These are phyloP conservation scores for Arnoldichthys spilopterus DNA, from an alignment of 2,797 vertebrate species.

Conservation along the genomic window DNA sequence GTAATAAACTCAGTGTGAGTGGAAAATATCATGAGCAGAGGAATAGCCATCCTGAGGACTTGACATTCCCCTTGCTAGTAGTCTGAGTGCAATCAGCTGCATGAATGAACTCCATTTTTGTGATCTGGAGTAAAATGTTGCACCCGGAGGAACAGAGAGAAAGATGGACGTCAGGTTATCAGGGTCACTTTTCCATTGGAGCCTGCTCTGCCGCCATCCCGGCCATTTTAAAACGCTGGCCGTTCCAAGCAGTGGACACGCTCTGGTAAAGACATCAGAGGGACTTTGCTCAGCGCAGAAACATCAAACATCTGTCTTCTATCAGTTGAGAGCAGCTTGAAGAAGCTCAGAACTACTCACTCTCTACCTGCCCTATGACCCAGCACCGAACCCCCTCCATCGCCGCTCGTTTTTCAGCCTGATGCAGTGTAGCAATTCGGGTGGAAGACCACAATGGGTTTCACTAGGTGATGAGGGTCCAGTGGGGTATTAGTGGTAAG, in stretches of 20 bases:
- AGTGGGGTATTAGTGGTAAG: too few species aligned
- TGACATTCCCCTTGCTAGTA: background rate
- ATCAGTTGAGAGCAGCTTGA: background rate
- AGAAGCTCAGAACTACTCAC: background rate
- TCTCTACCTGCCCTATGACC: background rate
- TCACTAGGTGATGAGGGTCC: too few species aligned
- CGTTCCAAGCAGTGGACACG: conserved; percentile 40
- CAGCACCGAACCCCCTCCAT: background rate
- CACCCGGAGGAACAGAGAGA: background rate
- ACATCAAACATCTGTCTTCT: conserved; percentile 39
- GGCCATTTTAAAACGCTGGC: conserved; percentile 57
- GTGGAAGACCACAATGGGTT: too few species aligned
- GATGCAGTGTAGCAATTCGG: too few species aligned
- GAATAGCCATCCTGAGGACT: background rate
- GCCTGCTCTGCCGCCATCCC: conserved; percentile 15
- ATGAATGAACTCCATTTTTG: conserved; percentile 26
- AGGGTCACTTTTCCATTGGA: conserved; percentile 26
- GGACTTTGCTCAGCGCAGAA: conserved; percentile 24
- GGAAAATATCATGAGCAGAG: background rate
- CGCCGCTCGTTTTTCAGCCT: background rate
- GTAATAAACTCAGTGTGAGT: background rate
- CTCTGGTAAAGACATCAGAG: conserved; percentile 44
- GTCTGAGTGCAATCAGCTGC: background rate
- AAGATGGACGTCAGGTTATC: background rate
- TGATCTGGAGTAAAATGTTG: conserved; percentile 13